These are phyloP conservation scores for Orestias chungarensis DNA, from an alignment of 2,797 vertebrate species.

Conservation along the genomic window DNA sequence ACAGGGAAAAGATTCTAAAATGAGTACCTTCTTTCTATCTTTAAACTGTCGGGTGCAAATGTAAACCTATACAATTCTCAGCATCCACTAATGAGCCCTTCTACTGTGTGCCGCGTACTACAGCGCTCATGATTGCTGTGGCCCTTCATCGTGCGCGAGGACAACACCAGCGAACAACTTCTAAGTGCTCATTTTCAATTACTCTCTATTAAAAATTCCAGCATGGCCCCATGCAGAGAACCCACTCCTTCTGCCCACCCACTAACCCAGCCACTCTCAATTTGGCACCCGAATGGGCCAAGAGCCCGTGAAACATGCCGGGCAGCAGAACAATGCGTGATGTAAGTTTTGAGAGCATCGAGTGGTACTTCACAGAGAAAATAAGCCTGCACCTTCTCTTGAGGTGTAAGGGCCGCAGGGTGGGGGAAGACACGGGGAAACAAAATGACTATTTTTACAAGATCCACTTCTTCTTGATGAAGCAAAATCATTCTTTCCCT, in stretches of 20 bases:
- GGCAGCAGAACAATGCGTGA: constrained; percentile 62
- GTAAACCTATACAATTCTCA: constrained; percentile 25
- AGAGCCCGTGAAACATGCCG: constrained; percentile 57
- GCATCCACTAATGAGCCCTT: constrained; percentile 40
- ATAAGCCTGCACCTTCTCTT: constrained; percentile 55
- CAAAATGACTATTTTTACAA: constrained; percentile 74
- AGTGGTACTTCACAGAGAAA: constrained; percentile 65
- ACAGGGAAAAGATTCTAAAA: constrained; percentile 1
- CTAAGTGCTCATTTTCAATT: constrained; percentile 76
- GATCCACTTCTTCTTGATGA: constrained; percentile 75
- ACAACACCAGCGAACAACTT: constrained; percentile 58
- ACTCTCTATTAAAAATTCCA: constrained; percentile 75
- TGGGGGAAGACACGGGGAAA: constrained; percentile 47
- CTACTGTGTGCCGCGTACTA: constrained; percentile 33
- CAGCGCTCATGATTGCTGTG: constrained; percentile 68
- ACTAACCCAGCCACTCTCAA: constrained; percentile 72
- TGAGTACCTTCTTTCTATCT: neutral
- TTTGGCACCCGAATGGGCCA: constrained; percentile 51
- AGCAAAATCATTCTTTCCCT: constrained; percentile 46
- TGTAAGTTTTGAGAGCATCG: constrained; percentile 70
- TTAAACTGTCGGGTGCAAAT: constrained; percentile 4
- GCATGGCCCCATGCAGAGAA: constrained; percentile 59
- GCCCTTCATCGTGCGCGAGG: constrained; percentile 43
- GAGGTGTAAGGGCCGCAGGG: constrained; percentile 38
- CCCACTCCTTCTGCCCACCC: constrained; percentile 72